Evolutionary conservation across 2,888 invertebrate genomes (phyloP), one percentile per base, ranked within the genome.

Genomic region (Orthonychiurus folsomi): DNA sequence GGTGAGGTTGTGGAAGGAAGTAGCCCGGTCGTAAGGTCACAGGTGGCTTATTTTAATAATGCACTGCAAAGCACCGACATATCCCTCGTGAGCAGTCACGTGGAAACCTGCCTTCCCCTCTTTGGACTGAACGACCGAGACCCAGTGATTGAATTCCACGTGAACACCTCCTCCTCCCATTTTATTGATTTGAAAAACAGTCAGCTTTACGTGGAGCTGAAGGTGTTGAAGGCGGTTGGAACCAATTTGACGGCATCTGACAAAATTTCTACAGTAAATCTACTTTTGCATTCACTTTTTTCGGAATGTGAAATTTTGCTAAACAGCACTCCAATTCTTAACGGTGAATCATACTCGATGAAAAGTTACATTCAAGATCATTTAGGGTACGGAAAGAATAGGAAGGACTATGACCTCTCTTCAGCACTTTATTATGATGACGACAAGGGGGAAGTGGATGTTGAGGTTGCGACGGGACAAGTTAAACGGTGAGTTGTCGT

Each of bases 161-260:
- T 55, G 21, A 5, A 15, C 3, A 5, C 12, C 9, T 21, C 23
- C 9, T 5, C 52, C 5, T 3, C 55, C 25, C 25, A 55, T 20
- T 55, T 55, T 55, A 21, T 24, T 3, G 55, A 55, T 24, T 20
- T 55, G 25, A 55, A 55, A 25, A 25, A 23, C 3, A 21, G 24
- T 24, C 21, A 12, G 5, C 55, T 55, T 23, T 55, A 55, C n/a
- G 21, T 55, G 21, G 24, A 55, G 25, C 21, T 55, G 24, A 20
- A 24, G 25, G 55, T 55, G 21, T 23, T 55, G 5, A 55, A 55
- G 25, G 5, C 3, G 3, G 24, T 24, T 55, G 20, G 21, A 24
- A 23, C 20, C 3, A 55, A 55, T 12, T 25, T 55, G 3, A 3
- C 23, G 9, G 20, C 18, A 5, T 3, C 20, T n/a, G 25, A 20